Percentiles rank a stretch among this genome's conserved stretches.
phyloP scores from a whole-genome alignment of 2,113 vertebrate species.

The Riparia riparia region DNA sequence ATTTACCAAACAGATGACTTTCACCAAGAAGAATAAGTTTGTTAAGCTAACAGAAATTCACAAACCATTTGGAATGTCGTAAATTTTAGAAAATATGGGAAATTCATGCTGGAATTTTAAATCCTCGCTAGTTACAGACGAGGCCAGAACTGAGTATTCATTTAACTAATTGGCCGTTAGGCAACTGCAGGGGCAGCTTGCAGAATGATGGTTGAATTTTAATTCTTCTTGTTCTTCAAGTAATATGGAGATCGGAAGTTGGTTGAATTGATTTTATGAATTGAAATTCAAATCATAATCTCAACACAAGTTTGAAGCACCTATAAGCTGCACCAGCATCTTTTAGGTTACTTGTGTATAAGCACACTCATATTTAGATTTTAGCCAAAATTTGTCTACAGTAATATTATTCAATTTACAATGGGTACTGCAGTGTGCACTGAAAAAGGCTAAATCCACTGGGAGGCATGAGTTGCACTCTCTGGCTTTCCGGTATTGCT shows the following conservation, averaged over 20 bases:
- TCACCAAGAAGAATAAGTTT: background rate
- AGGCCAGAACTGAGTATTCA: background rate
- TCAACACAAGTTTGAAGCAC: background rate
- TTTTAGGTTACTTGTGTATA: background rate
- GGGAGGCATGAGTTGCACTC: background rate
- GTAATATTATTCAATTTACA: background rate
- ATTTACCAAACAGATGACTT: constrained; percentile 25
- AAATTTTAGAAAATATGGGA: background rate
- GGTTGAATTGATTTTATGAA: background rate
- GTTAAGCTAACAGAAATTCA: background rate
- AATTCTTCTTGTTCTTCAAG: background rate
- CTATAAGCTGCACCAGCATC: accelerated
- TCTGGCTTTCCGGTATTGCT: background rate
- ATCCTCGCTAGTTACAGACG: background rate
- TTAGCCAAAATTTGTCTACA: background rate
- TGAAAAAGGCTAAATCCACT: background rate
- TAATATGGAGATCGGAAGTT: background rate
- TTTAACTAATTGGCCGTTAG: background rate
- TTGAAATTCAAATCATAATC: background rate
- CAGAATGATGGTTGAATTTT: background rate
- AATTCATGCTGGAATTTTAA: background rate
- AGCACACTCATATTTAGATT: background rate
- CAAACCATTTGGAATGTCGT: background rate
- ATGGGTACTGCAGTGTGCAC: background rate
- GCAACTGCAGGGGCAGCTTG: background rate